Evolutionary conservation across 2,888 invertebrate species (phyloP), one percentile per base, ranked within the genome.

Genomic region (Thymelicus lineola): DNA sequence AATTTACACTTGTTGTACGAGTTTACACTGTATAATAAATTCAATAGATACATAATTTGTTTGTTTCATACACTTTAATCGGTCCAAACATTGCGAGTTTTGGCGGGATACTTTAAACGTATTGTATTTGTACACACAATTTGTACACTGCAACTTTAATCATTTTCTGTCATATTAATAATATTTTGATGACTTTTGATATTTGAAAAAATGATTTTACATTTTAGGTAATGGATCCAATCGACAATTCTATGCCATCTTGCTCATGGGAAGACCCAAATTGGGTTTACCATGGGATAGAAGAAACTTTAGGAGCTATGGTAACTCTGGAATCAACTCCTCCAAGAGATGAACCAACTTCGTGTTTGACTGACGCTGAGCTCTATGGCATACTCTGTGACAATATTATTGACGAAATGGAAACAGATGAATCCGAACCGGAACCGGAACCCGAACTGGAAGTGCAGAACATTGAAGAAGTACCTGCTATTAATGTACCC

Each of bases 381-480:
- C 53, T 68, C 42, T 64, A 58, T 53, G 67, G 64, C 58, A 65
- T 67, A 63, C 50, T 71, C 48, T 67, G 57, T 45, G 71, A 71
- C 61, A 71, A 71, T 42, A 57, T 71, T 46, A 59, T 71, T 48
- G 71, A 71, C 55, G 71, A 71, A 55, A 45, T 71, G 64, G 53
- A 53, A 53, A 53, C 63, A 67, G 67, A 68, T 71, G 63, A 64
- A 45, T 62, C 66, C 50, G 63, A 68, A 61, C 55, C 50, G 45
- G 63, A 66, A 60, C 50, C 46, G 46, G 71, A 71, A 59, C 55
- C 55, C n/a, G 62, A 71, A 36, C 48, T 57, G 60, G 38, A 59
- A 60, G 66, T 53, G 53, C 53, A 53, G 53, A 53, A 53, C 53
- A 53, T 66, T 65, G 61, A 61, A 66, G 46, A 48, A 35, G 55